phyloP scores from a whole-genome alignment of 1,140 invertebrate genomes.

The Drosophila yakuba region DNA sequence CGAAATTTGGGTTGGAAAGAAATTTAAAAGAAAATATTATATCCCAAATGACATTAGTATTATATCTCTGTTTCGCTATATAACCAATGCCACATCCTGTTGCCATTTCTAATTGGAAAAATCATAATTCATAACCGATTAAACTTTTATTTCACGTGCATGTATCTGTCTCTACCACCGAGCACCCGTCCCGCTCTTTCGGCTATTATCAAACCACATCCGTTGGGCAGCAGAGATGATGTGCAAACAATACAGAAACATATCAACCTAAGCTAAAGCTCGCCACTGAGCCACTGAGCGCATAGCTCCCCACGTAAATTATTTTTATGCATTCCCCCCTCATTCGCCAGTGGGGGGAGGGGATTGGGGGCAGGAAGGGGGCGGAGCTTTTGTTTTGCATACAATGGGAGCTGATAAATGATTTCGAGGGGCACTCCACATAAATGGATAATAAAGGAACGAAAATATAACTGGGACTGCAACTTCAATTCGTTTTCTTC shows the following conservation, averaged over 20 bases:
- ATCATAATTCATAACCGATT: not conserved
- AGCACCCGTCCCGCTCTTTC: constrained; percentile 18
- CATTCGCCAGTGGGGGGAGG: not conserved
- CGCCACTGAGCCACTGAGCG: constrained; percentile 49
- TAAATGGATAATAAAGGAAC: constrained; percentile 24
- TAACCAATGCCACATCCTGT: not conserved
- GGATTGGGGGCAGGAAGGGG: constrained; percentile 5
- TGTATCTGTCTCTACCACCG: constrained; percentile 5
- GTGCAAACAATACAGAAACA: constrained; percentile 70
- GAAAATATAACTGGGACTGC: constrained; percentile 5
- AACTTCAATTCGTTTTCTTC: not conserved
- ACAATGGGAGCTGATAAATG: constrained; percentile 41
- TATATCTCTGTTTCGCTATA: not conserved
- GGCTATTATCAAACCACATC: constrained; percentile 79
- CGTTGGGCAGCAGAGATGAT: constrained; percentile 57
- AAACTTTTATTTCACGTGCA: constrained; percentile 5
- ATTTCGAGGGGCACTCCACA: constrained; percentile 10
- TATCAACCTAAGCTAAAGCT: constrained; percentile 76
- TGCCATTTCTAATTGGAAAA: not conserved
- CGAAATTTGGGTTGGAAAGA: too few relatives aligned
- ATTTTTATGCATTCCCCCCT: constrained; percentile 40
- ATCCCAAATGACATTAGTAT: too few relatives aligned
- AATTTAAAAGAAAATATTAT: too few relatives aligned
- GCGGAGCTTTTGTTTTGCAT: constrained; percentile 46
- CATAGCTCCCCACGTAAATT: constrained; percentile 57